A percentile compares a stretch with the other conserved stretches of the same genome.
Evolutionary conservation across 1,140 invertebrate genomes (phyloP).

Genomic region (Drosophila albomicans): DNA sequence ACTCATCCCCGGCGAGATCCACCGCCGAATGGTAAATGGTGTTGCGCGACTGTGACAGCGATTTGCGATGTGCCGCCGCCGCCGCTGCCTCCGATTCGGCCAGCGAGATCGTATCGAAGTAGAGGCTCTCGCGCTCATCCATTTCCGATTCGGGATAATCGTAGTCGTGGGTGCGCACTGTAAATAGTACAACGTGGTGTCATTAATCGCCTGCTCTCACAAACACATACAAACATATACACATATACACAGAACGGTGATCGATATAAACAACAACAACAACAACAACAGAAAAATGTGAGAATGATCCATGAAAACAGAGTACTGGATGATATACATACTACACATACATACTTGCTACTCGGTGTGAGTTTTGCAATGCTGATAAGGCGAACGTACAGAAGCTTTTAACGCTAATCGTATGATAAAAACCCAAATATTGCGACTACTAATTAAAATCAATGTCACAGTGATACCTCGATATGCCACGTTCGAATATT

Average conservation of each 20-base stretch:
- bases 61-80: constrained; percentile 79
- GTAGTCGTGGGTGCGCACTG: constrained; percentile 84
- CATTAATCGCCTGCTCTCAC: constrained; percentile 46
- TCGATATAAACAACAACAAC: neutral
- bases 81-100: constrained; percentile 81
- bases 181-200: constrained; percentile 39
- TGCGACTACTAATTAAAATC: constrained; percentile 20
- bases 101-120: constrained; percentile 83
- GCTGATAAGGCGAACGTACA: constrained; percentile 20
- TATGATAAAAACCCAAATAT: constrained; percentile 29
- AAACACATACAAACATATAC: neutral
- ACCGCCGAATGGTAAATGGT: constrained; percentile 84
- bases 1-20: constrained; percentile 74
- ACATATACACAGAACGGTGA: neutral
- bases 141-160: constrained; percentile 83
- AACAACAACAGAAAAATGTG: neutral
- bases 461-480: constrained; percentile 13
- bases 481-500: neutral
- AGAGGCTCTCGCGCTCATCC: constrained; percentile 83
- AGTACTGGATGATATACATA: constrained; percentile 12
- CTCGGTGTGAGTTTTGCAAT: neutral
- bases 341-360: neutral
- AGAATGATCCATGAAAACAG: neutral
- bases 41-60: constrained; percentile 81
- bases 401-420: constrained; percentile 20